These are phyloP conservation scores for Steinernema carpocapsae DNA, from an alignment of 2,888 invertebrate species.

Conservation along the genomic window DNA sequence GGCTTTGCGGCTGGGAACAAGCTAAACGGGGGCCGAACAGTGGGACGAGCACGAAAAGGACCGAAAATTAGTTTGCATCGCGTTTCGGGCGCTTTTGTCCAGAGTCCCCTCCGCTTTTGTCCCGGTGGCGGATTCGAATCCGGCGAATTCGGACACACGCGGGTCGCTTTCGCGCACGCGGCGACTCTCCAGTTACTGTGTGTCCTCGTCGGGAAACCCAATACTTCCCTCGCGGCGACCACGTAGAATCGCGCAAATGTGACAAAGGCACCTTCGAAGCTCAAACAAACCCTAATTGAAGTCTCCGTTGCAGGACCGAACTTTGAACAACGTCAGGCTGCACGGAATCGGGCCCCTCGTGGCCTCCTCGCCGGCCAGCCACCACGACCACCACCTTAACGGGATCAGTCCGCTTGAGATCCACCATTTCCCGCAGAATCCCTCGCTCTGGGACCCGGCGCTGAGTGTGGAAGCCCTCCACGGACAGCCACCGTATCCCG, in stretches of 20 bases:
- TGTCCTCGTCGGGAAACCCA: not conserved
- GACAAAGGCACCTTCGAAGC: conserved; percentile 26
- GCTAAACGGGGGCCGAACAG: not conserved
- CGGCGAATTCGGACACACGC: not conserved
- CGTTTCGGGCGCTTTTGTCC: not conserved
- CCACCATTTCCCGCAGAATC: conserved; percentile 48
- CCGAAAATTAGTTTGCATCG: not conserved
- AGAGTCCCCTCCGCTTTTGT: not conserved
- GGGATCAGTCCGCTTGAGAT: conserved; percentile 47
- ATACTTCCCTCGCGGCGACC: conserved; percentile 12
- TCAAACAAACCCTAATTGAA: conserved; percentile 8
- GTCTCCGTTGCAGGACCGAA: conserved; percentile 63
- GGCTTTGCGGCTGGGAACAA: not conserved
- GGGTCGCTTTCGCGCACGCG: conserved; percentile 17
- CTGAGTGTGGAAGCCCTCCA: not conserved
- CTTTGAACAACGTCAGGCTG: conserved; percentile 74
- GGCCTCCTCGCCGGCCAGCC: conserved; percentile 80
- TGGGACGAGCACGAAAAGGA: no score
- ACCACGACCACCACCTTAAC: conserved; percentile 55
- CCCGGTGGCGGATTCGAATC: not conserved
- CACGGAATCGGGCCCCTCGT: conserved; percentile 93
- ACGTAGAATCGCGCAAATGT: conserved; percentile 18
- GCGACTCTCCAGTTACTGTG: conserved; percentile 17
- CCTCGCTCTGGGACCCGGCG: conserved; percentile 44
- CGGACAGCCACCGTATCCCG: conserved; percentile 1